phyloP scores from a whole-genome alignment of 2,888 invertebrate genomes.

The Agrochola litura region DNA sequence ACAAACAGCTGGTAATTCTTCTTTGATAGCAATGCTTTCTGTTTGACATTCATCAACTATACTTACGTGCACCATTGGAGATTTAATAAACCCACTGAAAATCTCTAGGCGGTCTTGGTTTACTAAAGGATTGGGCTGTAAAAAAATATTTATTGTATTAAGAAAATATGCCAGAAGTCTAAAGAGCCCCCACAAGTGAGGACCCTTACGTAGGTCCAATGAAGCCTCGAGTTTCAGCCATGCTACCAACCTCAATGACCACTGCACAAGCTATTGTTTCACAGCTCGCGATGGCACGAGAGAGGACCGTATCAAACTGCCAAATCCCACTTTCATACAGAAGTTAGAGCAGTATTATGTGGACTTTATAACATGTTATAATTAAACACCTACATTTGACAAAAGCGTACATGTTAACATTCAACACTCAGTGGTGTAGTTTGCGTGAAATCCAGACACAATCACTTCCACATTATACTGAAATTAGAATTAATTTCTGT shows the following conservation, averaged over 20 bases:
- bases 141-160: too few relatives aligned
- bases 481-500: background rate
- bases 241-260: background rate
- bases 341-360: background rate
- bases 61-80: too few relatives aligned
- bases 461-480: background rate
- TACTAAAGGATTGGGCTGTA: too few relatives aligned
- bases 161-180: too few relatives aligned
- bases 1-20: too few relatives aligned
- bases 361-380: background rate
- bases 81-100: too few relatives aligned
- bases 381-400: background rate
- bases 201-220: background rate
- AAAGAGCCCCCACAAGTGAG: background rate
- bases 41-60: too few relatives aligned
- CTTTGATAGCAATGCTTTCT: too few relatives aligned
- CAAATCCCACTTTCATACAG: background rate
- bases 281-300: background rate
- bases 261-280: background rate
- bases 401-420: background rate
- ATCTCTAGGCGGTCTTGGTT: too few relatives aligned
- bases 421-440: background rate
- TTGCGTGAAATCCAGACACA: background rate
- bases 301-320: background rate
- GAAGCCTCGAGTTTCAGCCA: background rate